A percentile compares a stretch with the other conserved stretches of the same genome.
Conservation (phyloP, 2,113 vertebrate genomes). For the Pterocles orientalis region DNA sequence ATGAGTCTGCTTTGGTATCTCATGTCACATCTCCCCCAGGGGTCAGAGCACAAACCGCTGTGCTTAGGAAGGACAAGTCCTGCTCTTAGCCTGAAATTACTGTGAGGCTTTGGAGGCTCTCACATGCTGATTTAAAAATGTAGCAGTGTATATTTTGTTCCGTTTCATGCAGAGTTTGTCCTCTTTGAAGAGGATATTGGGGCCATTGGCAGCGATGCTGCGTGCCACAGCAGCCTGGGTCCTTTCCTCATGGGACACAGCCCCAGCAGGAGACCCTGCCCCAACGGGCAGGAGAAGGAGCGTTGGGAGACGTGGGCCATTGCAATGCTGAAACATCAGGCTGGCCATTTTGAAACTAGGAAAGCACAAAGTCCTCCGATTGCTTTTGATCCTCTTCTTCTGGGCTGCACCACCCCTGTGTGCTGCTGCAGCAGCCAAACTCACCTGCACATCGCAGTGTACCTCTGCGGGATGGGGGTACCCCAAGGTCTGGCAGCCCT, state of each 20-base stretch:
- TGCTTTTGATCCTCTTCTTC: neutral
- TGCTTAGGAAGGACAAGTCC: neutral
- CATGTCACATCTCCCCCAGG: neutral
- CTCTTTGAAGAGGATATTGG: neutral
- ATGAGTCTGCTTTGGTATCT: neutral
- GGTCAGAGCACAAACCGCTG: neutral
- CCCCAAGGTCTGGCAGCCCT: neutral
- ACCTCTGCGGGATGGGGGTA: neutral
- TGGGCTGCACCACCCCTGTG: neutral
- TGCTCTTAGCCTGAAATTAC: neutral
- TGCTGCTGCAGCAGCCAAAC: neutral
- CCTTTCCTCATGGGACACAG: neutral
- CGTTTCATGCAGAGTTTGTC: neutral
- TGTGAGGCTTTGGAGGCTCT: neutral
- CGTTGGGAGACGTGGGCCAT: fast-evolving
- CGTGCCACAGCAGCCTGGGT: neutral
- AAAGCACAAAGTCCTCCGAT: neutral
- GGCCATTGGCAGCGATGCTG: neutral
- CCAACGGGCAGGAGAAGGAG: fast-evolving
- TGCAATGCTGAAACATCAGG: neutral
- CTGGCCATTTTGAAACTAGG: neutral
- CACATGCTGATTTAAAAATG: neutral
- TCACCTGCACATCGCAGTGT: fast-evolving
- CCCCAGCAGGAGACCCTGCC: neutral
- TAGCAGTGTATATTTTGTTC: neutral